phyloP scores from a whole-genome alignment of 2,797 vertebrate species.

The Eremophila alpestris region DNA sequence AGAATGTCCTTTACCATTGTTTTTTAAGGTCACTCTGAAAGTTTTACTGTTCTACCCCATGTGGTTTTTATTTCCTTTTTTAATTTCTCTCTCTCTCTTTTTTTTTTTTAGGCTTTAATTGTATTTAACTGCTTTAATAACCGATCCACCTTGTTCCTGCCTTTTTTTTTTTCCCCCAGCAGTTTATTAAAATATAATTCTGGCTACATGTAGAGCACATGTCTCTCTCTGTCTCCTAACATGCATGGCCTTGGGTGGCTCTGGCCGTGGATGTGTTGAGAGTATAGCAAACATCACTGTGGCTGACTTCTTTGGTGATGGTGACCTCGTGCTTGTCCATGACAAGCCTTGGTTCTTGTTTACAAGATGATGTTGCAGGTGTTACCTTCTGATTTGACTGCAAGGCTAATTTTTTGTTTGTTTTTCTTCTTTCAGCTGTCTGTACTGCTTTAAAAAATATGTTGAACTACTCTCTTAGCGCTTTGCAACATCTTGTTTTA shows the following conservation, averaged over 20 bases:
- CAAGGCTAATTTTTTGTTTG: neutral
- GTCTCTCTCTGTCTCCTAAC: neutral
- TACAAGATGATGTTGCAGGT: neutral
- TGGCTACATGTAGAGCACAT: neutral
- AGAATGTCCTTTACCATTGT: neutral
- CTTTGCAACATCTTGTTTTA: conserved; percentile 23
- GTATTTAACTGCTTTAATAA: neutral
- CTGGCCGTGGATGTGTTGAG: neutral
- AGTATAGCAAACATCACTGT: neutral
- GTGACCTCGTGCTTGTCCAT: neutral
- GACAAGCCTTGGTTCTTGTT: neutral
- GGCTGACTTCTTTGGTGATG: neutral
- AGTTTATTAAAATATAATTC: neutral
- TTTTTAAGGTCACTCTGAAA: neutral
- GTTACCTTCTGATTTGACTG: conserved; percentile 12
- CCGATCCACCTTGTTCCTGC: neutral
- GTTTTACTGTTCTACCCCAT: neutral
- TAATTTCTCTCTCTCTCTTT: fast-evolving
- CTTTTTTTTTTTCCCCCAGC: fast-evolving
- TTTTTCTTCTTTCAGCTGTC: neutral
- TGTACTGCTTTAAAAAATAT: neutral
- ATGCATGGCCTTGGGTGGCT: neutral
- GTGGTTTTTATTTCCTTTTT: neutral
- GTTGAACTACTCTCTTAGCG: neutral
- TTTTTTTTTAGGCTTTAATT: neutral